Evolutionary conservation across 2,113 vertebrate genomes (phyloP).

Genomic region (Festucalex cinctus): DNA sequence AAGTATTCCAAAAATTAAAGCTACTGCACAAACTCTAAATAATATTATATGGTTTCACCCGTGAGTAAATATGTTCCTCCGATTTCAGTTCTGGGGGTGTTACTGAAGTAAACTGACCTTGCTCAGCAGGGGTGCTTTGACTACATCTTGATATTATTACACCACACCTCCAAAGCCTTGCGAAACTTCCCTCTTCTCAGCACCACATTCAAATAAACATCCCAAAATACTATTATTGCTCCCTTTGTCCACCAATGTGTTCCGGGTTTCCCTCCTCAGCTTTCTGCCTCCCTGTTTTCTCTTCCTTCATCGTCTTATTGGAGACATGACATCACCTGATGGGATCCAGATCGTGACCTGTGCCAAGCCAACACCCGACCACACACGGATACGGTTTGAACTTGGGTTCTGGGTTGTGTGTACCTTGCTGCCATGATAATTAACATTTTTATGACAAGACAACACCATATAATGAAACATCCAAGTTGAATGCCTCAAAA

Average conservation of each 20-base stretch:
- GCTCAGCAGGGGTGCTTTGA: constrained; percentile 53
- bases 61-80: constrained; percentile 29
- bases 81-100: constrained; percentile 45
- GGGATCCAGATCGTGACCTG: constrained; percentile 29
- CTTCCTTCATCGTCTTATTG: constrained; percentile 49
- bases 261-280: constrained; percentile 44
- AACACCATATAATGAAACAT: too few species aligned
- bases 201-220: constrained; percentile 70
- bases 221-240: constrained; percentile 59
- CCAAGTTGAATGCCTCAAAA: too few species aligned
- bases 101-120: constrained; percentile 37
- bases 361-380: constrained; percentile 1
- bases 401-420: constrained; percentile 18
- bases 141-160: constrained; percentile 69
- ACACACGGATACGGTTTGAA: background rate
- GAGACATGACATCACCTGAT: constrained; percentile 43
- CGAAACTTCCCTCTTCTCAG: constrained; percentile 55
- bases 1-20: constrained; percentile 17
- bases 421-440: too few species aligned
- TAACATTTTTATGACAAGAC: too few species aligned
- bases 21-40: background rate
- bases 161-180: constrained; percentile 50
- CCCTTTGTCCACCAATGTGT: constrained; percentile 49
- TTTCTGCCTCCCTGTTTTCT: constrained; percentile 51
- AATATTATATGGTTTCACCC: constrained; percentile 22